Evolutionary conservation across 1,140 invertebrate species (phyloP).

Genomic region (Rhopalosiphum padi): DNA sequence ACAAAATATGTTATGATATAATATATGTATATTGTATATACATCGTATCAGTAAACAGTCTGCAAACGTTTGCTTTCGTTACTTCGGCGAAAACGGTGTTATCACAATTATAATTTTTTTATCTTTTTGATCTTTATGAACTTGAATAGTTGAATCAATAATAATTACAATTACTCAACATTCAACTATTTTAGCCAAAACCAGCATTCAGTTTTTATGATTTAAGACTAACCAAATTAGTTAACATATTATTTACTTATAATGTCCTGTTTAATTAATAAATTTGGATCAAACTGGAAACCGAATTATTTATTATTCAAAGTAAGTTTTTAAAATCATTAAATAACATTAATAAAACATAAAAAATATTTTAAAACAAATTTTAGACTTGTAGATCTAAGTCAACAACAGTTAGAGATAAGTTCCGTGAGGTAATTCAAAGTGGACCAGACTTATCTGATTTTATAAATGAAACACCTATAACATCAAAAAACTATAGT

Average conservation of each 20-base stretch:
- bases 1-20: no score
- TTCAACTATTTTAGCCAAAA: no score
- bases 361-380: neutral
- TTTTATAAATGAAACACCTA: slow-evolving; percentile 64
- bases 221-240: neutral
- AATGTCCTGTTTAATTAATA: slow-evolving; percentile 39
- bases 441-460: slow-evolving; percentile 72
- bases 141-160: no score
- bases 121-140: no score
- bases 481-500: slow-evolving; percentile 70
- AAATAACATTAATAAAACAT: neutral
- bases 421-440: slow-evolving; percentile 67
- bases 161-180: no score
- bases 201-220: neutral
- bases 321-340: neutral
- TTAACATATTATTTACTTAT: neutral
- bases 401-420: slow-evolving; percentile 60
- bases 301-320: neutral
- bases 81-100: no score
- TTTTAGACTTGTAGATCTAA: slow-evolving; percentile 47
- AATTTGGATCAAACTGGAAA: slow-evolving; percentile 41
- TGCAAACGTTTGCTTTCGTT: no score
- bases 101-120: no score
- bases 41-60: no score
- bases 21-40: no score